Conservation (phyloP, 2,113 vertebrate species). For the Esox niger region DNA sequence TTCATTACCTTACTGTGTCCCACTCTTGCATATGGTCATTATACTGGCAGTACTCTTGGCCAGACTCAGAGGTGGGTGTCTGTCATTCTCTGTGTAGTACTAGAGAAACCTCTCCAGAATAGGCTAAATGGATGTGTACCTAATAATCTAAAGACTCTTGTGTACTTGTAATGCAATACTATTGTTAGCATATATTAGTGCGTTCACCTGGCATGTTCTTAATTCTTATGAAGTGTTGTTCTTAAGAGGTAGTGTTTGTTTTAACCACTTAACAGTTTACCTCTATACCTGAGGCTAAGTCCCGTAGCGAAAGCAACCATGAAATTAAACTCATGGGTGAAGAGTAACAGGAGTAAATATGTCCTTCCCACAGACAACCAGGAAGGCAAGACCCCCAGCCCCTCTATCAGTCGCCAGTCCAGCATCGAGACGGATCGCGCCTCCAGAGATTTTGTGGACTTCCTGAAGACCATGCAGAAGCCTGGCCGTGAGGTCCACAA, state of each 20-base stretch:
- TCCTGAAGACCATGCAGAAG: conserved; percentile 88
- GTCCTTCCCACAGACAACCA: conserved; percentile 75
- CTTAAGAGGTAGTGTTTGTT: neutral
- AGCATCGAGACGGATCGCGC: conserved; percentile 90
- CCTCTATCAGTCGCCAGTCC: conserved; percentile 84
- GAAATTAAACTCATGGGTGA: neutral
- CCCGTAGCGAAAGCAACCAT: neutral
- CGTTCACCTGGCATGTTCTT: neutral
- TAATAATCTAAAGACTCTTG: neutral
- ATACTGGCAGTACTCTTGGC: conserved; percentile 49
- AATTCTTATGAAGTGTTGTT: neutral
- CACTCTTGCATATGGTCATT: conserved; percentile 18
- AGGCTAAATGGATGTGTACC: neutral
- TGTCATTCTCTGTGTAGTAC: conserved; percentile 3
- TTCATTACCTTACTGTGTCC: conserved; percentile 18
- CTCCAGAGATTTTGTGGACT: conserved; percentile 90
- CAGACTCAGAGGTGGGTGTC: conserved; percentile 70
- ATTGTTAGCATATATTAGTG: neutral
- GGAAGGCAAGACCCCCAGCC: conserved; percentile 86
- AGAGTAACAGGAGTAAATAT: neutral
- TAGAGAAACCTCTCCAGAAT: neutral
- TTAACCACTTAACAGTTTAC: no score
- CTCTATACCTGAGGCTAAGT: no score
- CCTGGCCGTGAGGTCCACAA: conserved; percentile 92
- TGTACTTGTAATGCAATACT: neutral